Evolutionary conservation across 2,888 invertebrate species (phyloP), one percentile per base, ranked within the genome.

Genomic region (Drosophila suboccidentalis): DNA sequence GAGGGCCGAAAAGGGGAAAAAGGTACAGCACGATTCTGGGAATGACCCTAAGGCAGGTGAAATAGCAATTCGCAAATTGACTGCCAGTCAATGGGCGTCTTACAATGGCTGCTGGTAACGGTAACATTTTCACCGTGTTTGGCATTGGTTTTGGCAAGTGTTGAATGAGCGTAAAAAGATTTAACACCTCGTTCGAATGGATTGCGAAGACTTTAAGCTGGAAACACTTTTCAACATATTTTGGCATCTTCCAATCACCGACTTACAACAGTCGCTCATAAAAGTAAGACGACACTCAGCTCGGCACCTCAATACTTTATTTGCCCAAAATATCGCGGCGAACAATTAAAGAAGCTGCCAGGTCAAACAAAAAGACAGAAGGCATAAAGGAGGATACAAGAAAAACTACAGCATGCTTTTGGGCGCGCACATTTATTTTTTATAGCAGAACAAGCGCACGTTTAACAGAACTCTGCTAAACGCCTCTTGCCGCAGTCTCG

Each of bases 1-100:
- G 59, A 51, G 50, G 29, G 47, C 36, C 43, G 34, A 22, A 51
- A 38, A 11, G 46, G 46, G 15, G 50, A 41, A 69, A 73, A 62
- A 62, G 59, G 78, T 63, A 54, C 64, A 44, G 44, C 54, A 61
- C 46, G 34, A 19, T 1, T 47, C 10, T 55, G 38, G 39, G 41
- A 47, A 36, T 63, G 75, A 64, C 82, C 79, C 80, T 77, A 59
- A 34, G 79, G 73, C 82, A 84, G 85, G 78, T 84, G 71, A 71
- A 78, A 71, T 70, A 71, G 85, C 85, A 87, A 87, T 82, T 82
- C 85, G 73, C 79, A 87, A 82, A 82, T 87, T 82, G 82, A 85
- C 88, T 73, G 82, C 71, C 76, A 85, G 64, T 82, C 76, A 82
- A 76, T 69, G 76, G 78, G 61, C 67, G 67, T 34, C 29, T 69